These are phyloP conservation scores for Masnerella sp. DNA, from an alignment of 2,888 invertebrate species.

Conservation along the genomic window DNA sequence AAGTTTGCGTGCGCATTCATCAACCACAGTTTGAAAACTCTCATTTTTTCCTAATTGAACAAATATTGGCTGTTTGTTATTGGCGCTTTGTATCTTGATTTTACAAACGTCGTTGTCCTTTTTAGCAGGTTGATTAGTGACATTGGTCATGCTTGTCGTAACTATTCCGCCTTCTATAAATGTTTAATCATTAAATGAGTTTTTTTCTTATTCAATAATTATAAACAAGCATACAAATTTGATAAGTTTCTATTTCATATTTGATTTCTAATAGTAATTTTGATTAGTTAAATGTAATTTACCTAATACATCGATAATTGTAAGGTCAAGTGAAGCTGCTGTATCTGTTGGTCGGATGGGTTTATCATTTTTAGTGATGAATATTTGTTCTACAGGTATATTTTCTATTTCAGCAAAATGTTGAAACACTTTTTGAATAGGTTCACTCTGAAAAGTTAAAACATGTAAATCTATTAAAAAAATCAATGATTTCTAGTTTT, in stretches of 20 bases:
- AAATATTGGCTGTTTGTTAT: constrained; percentile 63
- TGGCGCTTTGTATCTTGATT: constrained; percentile 70
- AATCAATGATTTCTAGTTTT: no score
- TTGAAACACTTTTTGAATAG: constrained; percentile 67
- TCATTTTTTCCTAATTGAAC: constrained; percentile 64
- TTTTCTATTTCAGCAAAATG: constrained; percentile 69
- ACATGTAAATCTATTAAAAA: no score
- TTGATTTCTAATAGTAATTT: no score
- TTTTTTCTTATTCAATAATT: neutral
- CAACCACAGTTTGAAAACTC: constrained; percentile 62
- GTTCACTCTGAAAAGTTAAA: constrained; percentile 67
- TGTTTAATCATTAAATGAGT: neutral
- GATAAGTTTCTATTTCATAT: no score
- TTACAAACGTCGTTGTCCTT: constrained; percentile 60
- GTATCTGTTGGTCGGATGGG: constrained; percentile 67
- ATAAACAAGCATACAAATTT: no score
- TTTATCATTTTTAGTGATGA: constrained; percentile 66
- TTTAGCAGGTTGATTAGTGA: neutral
- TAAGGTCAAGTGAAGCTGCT: constrained; percentile 67
- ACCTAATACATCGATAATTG: constrained; percentile 72
- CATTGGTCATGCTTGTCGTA: constrained; percentile 36
- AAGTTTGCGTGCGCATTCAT: constrained; percentile 65
- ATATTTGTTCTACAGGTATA: constrained; percentile 67
- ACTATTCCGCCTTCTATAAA: constrained; percentile 69
- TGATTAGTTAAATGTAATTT: constrained; percentile 29